Base-by-base conservation (phyloP, 2,113 vertebrate genomes). In the Montifringilla adamsi region DNA sequence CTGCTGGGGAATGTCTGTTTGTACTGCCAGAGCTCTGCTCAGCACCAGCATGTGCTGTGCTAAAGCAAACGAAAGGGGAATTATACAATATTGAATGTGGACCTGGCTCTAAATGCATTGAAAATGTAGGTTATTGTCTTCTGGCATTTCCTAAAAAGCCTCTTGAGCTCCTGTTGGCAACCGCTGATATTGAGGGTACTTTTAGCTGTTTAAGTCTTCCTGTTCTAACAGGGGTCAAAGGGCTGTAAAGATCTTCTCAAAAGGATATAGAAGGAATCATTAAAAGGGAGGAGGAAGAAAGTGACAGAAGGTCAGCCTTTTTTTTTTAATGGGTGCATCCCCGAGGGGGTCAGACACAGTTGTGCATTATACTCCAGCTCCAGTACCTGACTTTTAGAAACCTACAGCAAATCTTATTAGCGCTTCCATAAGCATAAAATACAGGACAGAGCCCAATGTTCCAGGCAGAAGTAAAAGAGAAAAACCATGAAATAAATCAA, bases 171-270 rank as follows among this genome's bases (percentile, higher is more conserved):
- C 96, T 96, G 78, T 96, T 96, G 93, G 91, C 95, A 95, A 96
- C 94, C 15, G 10, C 97, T 72, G 72, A 95, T 95, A 95, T 47
- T 91, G 93, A 97, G 95, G 93, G 90, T 96, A 96, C 97, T 97
- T 97, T 97, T 96, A 97, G 97, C 97, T 98, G 93, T 97, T 97
- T 97, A 98, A 98, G 96, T 96, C 96, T 95, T 97, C 96, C 94
- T 97, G 94, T 97, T 97, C 97, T 98, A 97, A 98, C 97, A 98
- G 97, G 97, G 98, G 98, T 98, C 98, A 98, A 97, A 98, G 97
- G 97, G 97, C 97, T 97, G 89, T 97, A 97, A 98, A 98, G 97
- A 98, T 97, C 97, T 98, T 97, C 97, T 97, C 97, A 96, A 96
- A 97, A 97, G 98, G 97, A 98, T 97, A 96, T 97, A 97, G 96